These are phyloP conservation scores for Gephyroberyx darwinii DNA, from an alignment of 2,797 vertebrate species.

Conservation along the genomic window DNA sequence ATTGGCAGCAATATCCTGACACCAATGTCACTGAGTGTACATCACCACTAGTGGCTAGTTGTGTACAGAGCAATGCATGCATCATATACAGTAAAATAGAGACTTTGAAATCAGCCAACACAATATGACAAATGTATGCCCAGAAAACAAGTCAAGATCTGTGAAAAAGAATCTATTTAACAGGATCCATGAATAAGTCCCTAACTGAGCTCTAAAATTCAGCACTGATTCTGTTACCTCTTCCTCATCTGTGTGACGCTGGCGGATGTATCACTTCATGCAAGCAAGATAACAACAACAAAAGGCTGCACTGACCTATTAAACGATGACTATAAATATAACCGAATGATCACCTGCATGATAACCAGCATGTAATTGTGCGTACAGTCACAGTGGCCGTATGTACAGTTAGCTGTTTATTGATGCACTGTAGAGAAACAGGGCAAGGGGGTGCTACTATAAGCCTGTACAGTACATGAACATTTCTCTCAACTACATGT, in stretches of 20 bases:
- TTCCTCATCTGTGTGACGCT: slow-evolving; percentile 47
- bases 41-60: slow-evolving; percentile 1
- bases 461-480: background rate
- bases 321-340: slow-evolving; percentile 30
- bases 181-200: slow-evolving; percentile 63
- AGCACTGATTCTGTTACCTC: slow-evolving; percentile 39
- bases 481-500: background rate
- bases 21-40: background rate
- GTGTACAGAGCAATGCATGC: too few species aligned
- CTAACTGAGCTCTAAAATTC: slow-evolving; percentile 52
- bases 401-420: slow-evolving; percentile 1
- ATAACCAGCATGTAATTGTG: too few species aligned
- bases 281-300: slow-evolving; percentile 46
- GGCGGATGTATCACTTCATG: slow-evolving; percentile 46
- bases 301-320: slow-evolving; percentile 40
- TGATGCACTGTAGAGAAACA: background rate
- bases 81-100: background rate
- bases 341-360: background rate
- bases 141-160: slow-evolving; percentile 66
- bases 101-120: slow-evolving; percentile 23
- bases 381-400: background rate
- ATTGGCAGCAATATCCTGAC: slow-evolving; percentile 9
- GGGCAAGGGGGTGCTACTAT: too few species aligned
- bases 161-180: slow-evolving; percentile 44
- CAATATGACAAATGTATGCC: slow-evolving; percentile 60